phyloP scores from a whole-genome alignment of 64 coral and sea anemone species.

The Montipora foliosa region DNA sequence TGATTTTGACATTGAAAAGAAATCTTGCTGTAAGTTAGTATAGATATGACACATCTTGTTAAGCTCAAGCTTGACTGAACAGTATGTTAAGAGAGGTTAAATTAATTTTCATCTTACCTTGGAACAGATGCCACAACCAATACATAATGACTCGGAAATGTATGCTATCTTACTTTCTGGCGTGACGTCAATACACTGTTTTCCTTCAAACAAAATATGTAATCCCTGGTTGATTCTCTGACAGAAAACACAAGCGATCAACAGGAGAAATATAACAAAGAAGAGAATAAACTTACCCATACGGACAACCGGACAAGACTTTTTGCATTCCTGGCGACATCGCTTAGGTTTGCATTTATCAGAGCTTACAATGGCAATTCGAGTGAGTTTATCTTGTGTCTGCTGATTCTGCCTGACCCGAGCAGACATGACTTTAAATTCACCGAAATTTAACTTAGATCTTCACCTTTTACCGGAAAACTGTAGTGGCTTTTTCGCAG shows the following conservation, averaged over 20 bases:
- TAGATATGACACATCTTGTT: too few relatives aligned
- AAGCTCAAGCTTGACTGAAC: too few relatives aligned
- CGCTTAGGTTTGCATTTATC: constrained; percentile 98
- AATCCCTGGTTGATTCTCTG: background rate
- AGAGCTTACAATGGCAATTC: constrained; percentile 94
- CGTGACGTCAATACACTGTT: constrained; percentile 94
- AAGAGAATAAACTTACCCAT: constrained; percentile 73
- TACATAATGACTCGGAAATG: constrained; percentile 95
- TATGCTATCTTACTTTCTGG: constrained; percentile 74
- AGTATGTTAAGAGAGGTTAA: too few relatives aligned
- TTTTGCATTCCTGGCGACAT: constrained; percentile 96
- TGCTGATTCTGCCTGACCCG: constrained; percentile 58
- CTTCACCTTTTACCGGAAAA: constrained; percentile 36
- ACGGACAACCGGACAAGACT: constrained; percentile 92
- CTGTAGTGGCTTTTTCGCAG: constrained; percentile 26
- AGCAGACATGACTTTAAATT: constrained; percentile 36
- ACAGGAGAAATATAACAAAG: background rate
- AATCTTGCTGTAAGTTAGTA: too few relatives aligned
- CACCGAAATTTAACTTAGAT: background rate
- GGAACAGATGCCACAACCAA: constrained; percentile 98
- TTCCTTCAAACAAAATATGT: constrained; percentile 64
- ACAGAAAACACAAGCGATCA: background rate
- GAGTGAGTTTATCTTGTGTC: constrained; percentile 95
- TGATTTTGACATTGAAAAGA: too few relatives aligned
- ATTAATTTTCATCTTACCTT: constrained; percentile 80